Percentiles rank a stretch among this genome's conserved stretches.
These are phyloP conservation scores for Naso thynnoides DNA, from an alignment of 2,797 vertebrate genomes.

Conservation along the genomic window DNA sequence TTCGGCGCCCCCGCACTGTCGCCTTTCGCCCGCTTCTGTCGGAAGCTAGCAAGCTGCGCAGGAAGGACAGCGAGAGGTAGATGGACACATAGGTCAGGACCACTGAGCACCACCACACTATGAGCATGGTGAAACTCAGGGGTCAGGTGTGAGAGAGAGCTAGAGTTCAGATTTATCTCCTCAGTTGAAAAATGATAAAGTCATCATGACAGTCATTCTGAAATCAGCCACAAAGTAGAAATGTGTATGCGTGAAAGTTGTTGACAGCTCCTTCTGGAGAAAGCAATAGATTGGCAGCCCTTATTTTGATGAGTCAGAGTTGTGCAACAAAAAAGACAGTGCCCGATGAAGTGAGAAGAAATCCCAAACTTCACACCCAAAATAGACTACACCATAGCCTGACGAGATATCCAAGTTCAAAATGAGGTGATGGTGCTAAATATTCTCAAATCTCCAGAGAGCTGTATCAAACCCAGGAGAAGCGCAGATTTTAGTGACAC, in stretches of 20 bases:
- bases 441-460: slow-evolving; percentile 56
- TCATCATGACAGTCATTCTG: slow-evolving; percentile 7
- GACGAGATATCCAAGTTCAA: slow-evolving; percentile 51
- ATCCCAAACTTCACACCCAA: slow-evolving; percentile 58
- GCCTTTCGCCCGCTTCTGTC: slow-evolving; percentile 90
- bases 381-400: slow-evolving; percentile 53
- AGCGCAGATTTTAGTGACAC: slow-evolving; percentile 57
- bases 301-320: slow-evolving; percentile 58
- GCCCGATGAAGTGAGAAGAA: slow-evolving; percentile 44
- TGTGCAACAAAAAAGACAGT: slow-evolving; percentile 39
- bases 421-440: slow-evolving; percentile 63
- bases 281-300: slow-evolving; percentile 15
- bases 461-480: slow-evolving; percentile 45
- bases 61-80: slow-evolving; percentile 89
- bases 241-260: background rate
- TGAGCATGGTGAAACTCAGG: slow-evolving; percentile 72
- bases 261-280: slow-evolving; percentile 19
- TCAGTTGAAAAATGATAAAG: slow-evolving; percentile 20
- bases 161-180: slow-evolving; percentile 51
- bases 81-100: slow-evolving; percentile 90
- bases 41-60: slow-evolving; percentile 94
- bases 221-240: slow-evolving; percentile 1
- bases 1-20: slow-evolving; percentile 88
- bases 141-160: slow-evolving; percentile 27
- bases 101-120: slow-evolving; percentile 87